Percentiles rank a stretch among this genome's conserved stretches.
Evolutionary conservation across 2,888 invertebrate genomes (phyloP).

Genomic region (Orthosia gothica): DNA sequence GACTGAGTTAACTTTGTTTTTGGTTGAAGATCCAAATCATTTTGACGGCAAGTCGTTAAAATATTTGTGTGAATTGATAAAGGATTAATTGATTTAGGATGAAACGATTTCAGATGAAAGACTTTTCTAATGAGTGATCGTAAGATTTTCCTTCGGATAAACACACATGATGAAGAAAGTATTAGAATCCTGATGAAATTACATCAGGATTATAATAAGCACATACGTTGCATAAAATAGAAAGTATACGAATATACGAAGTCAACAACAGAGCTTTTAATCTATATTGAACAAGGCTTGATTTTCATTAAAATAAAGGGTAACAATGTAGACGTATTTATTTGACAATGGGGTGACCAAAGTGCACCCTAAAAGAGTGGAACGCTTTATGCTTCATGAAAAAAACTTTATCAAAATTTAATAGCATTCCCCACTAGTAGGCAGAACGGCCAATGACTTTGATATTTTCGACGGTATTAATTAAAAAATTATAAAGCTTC

Average conservation of each 20-base stretch:
- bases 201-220: background rate
- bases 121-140: constrained; percentile 6
- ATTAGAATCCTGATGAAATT: background rate
- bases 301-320: constrained; percentile 63
- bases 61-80: constrained; percentile 38
- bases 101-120: constrained; percentile 27
- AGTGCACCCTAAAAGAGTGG: constrained; percentile 72
- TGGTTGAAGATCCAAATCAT: constrained; percentile 56
- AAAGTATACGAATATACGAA: no score
- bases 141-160: background rate
- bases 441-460: constrained; percentile 87
- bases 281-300: constrained; percentile 38
- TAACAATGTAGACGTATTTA: constrained; percentile 60
- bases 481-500: constrained; percentile 92
- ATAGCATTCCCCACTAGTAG: constrained; percentile 86
- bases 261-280: constrained; percentile 39
- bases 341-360: constrained; percentile 66
- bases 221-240: no score
- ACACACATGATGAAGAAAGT: background rate
- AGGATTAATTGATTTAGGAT: constrained; percentile 51
- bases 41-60: constrained; percentile 56
- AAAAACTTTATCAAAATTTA: constrained; percentile 84
- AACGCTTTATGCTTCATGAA: constrained; percentile 80
- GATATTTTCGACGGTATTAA: constrained; percentile 91
- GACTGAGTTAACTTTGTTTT: constrained; percentile 71